These are phyloP conservation scores for Augiades crinisus DNA, from an alignment of 2,888 invertebrate genomes.

Conservation along the genomic window DNA sequence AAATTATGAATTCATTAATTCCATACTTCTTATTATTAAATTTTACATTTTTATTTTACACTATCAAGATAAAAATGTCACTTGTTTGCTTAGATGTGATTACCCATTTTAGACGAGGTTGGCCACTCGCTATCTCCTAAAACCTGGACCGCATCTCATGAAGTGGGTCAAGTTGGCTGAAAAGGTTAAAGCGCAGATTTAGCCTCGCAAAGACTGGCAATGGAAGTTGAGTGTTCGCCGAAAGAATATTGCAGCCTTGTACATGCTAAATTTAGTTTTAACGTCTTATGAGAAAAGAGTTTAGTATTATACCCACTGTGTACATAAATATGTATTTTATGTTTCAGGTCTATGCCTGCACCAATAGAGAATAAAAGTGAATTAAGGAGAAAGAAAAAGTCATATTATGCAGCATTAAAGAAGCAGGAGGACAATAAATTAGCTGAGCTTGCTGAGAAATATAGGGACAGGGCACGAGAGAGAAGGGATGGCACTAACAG, in stretches of 20 bases:
- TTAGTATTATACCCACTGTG: no score
- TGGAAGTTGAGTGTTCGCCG: slow-evolving; percentile 56
- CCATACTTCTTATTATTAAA: no score
- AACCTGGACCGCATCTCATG: slow-evolving; percentile 36
- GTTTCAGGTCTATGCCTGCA: slow-evolving; percentile 69
- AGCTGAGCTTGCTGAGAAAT: slow-evolving; percentile 96
- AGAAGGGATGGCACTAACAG: slow-evolving; percentile 90
- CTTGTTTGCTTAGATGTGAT: no score
- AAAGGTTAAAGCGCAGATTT: slow-evolving; percentile 73
- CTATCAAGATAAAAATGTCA: no score
- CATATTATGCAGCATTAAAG: slow-evolving; percentile 96
- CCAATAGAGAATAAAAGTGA: slow-evolving; percentile 89
- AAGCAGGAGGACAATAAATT: slow-evolving; percentile 97
- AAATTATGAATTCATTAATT: no score
- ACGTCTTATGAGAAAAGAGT: neutral
- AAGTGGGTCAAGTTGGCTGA: slow-evolving; percentile 68
- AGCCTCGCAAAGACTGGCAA: slow-evolving; percentile 61
- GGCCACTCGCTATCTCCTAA: no score
- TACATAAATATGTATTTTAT: no score
- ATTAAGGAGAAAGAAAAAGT: slow-evolving; percentile 95
- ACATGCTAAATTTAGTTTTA: slow-evolving; percentile 29
- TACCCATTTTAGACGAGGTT: no score
- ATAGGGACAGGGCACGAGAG: slow-evolving; percentile 95
- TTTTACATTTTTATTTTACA: no score
- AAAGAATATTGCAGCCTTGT: slow-evolving; percentile 47